A percentile compares a stretch with the other conserved stretches of the same genome.
phyloP scores from a whole-genome alignment of 2,888 invertebrate species.

The Standfussiana lucernea region DNA sequence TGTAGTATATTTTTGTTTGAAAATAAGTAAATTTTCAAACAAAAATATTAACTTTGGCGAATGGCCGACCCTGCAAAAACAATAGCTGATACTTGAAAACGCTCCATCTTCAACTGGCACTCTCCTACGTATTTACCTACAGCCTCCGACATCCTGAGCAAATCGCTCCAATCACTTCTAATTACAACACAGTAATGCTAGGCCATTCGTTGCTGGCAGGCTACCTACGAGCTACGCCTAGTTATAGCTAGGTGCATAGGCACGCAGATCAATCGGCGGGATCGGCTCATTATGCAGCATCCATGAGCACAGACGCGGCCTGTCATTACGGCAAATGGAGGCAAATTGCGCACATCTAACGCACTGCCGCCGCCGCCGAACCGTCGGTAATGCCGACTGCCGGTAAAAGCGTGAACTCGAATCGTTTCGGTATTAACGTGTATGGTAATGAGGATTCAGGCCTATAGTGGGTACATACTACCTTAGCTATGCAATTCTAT shows the following conservation, averaged over 20 bases:
- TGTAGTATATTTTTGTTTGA: background rate
- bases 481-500: slow-evolving; percentile 31
- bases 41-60: no score
- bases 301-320: slow-evolving; percentile 81
- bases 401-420: slow-evolving; percentile 83
- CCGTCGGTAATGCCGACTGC: slow-evolving; percentile 79
- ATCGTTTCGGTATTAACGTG: slow-evolving; percentile 73
- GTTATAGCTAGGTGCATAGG: slow-evolving; percentile 58
- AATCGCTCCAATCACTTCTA: slow-evolving; percentile 73
- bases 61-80: background rate
- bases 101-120: slow-evolving; percentile 36
- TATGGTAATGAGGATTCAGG: slow-evolving; percentile 80
- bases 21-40: no score
- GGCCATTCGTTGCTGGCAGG: slow-evolving; percentile 54
- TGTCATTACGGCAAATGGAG: slow-evolving; percentile 90
- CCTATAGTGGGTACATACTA: slow-evolving; percentile 35
- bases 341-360: slow-evolving; percentile 90
- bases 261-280: slow-evolving; percentile 83
- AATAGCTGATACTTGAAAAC: slow-evolving; percentile 9
- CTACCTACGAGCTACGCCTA: slow-evolving; percentile 62
- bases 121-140: slow-evolving; percentile 56
- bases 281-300: slow-evolving; percentile 89
- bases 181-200: slow-evolving; percentile 68
- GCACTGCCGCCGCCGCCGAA: slow-evolving; percentile 78
- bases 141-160: slow-evolving; percentile 57